Percentiles rank a stretch among this genome's conserved stretches.
These are phyloP conservation scores for Ypsolopha scabrella DNA, from an alignment of 2,888 invertebrate species.

Conservation along the genomic window DNA sequence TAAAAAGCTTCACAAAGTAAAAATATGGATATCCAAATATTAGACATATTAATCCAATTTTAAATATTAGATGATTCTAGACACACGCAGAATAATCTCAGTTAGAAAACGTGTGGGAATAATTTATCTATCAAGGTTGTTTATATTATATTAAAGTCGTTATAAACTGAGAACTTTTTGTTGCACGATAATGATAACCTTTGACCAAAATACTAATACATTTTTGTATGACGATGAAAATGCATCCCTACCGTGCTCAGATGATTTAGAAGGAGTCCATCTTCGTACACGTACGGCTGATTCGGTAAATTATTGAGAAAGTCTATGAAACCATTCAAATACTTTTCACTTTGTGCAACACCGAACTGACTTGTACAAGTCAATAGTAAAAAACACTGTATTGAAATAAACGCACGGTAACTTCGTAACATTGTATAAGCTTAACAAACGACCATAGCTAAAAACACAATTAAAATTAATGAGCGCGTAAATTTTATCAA, in stretches of 20 bases:
- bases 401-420: conserved; percentile 18
- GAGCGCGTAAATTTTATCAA: not conserved
- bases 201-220: conserved; percentile 3
- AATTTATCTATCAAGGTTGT: not conserved
- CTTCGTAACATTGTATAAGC: conserved; percentile 30
- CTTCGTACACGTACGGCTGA: conserved; percentile 51
- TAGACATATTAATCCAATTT: too few species aligned
- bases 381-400: conserved; percentile 21
- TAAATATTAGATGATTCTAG: too few species aligned
- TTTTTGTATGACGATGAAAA: not conserved
- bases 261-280: conserved; percentile 48
- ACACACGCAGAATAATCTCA: too few species aligned
- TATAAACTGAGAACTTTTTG: not conserved
- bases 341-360: conserved; percentile 4
- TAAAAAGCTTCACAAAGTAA: too few species aligned
- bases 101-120: not conserved
- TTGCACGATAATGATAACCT: conserved; percentile 10
- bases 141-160: not conserved
- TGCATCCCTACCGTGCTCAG: conserved; percentile 50
- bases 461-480: conserved; percentile 12
- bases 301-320: conserved; percentile 59
- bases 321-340: conserved; percentile 46
- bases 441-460: conserved; percentile 31
- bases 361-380: not conserved
- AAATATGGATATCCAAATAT: too few species aligned